Conservation (phyloP, 2,797 vertebrate species). For the Lycodopsis pacificus region DNA sequence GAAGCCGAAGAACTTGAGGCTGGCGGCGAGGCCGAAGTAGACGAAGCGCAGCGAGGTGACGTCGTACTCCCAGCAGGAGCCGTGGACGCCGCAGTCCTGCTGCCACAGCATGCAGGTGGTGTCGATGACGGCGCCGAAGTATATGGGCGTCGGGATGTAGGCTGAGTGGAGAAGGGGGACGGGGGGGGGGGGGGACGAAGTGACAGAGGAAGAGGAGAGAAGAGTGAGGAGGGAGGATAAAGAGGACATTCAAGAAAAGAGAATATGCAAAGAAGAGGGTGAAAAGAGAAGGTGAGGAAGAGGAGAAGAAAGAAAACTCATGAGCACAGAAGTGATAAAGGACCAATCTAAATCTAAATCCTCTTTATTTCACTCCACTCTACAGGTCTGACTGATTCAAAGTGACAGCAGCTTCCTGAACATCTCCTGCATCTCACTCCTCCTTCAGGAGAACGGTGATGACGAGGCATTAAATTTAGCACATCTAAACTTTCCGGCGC, state of each 20-base stretch:
- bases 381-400: conserved; percentile 6
- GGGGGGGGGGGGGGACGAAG: no score
- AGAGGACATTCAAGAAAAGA: background rate
- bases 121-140: conserved; percentile 98
- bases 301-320: background rate
- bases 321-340: background rate
- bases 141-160: conserved; percentile 99
- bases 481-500: background rate
- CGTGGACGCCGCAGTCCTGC: conserved; percentile 95
- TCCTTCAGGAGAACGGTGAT: background rate
- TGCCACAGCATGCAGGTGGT: conserved; percentile 99
- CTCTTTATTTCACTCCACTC: background rate
- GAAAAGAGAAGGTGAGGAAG: background rate
- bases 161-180: conserved; percentile 80
- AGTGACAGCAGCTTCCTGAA: conserved; percentile 11
- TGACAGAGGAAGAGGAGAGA: no score
- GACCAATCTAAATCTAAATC: background rate
- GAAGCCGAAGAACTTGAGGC: conserved; percentile 97
- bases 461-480: background rate
- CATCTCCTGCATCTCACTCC: background rate
- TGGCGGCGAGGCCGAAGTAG: conserved; percentile 97
- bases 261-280: background rate
- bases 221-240: background rate
- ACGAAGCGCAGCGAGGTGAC: conserved; percentile 98
- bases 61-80: conserved; percentile 98